Percentiles rank a stretch among this genome's conserved stretches.
Conservation (phyloP, 2,888 invertebrate species). For the Troides aeacus region DNA sequence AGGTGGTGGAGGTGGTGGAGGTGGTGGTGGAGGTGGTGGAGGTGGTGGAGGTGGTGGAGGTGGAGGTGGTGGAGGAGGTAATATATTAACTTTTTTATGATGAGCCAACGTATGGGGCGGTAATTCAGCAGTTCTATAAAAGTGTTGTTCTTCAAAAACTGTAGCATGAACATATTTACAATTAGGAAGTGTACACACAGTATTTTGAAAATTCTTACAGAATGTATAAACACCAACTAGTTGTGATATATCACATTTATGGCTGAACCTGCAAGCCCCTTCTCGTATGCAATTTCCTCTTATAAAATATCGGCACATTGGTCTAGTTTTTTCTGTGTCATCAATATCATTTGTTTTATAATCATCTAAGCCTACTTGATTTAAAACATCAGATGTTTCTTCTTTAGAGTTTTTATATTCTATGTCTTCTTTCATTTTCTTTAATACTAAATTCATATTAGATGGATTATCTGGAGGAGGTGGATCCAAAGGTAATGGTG, state of each 20-base stretch:
- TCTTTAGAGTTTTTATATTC: slow-evolving; percentile 27
- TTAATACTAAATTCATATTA: slow-evolving; percentile 30
- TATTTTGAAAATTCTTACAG: slow-evolving; percentile 60
- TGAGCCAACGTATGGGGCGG: slow-evolving; percentile 54
- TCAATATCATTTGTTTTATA: slow-evolving; percentile 13
- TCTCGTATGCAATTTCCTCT: slow-evolving; percentile 53
- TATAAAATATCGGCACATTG: slow-evolving; percentile 58
- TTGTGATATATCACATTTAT: slow-evolving; percentile 53
- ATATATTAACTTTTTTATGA: slow-evolving; percentile 36
- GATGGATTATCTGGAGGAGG: slow-evolving; percentile 34
- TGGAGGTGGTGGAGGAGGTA: slow-evolving; percentile 42
- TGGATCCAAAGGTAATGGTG: slow-evolving; percentile 38
- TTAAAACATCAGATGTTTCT: slow-evolving; percentile 2
- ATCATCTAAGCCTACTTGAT: slow-evolving; percentile 2
- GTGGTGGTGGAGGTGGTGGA: no score
- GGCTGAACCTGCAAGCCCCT: slow-evolving; percentile 50
- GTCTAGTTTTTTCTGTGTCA: slow-evolving; percentile 25
- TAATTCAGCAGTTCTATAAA: slow-evolving; percentile 52
- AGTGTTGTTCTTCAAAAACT: slow-evolving; percentile 60
- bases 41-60: no score
- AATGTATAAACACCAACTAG: slow-evolving; percentile 56
- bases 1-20: no score
- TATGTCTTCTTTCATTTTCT: slow-evolving; percentile 34
- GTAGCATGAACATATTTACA: slow-evolving; percentile 63
- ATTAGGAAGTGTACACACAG: slow-evolving; percentile 46